phyloP scores from a whole-genome alignment of 2,113 vertebrate genomes.

The Cebidichthys violaceus region DNA sequence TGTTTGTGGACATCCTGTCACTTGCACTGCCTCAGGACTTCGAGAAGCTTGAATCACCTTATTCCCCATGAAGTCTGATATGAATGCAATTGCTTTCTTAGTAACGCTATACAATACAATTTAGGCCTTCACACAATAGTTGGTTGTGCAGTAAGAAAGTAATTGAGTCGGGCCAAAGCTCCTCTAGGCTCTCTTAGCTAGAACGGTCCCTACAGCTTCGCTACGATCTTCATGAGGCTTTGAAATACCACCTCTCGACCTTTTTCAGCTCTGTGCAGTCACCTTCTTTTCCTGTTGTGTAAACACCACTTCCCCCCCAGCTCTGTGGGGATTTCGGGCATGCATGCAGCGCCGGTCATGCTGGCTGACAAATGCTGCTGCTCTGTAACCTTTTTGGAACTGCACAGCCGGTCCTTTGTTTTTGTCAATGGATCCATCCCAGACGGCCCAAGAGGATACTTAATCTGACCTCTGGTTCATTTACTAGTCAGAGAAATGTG shows the following conservation, averaged over 20 bases:
- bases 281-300: constrained; percentile 37
- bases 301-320: constrained; percentile 22
- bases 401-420: background rate
- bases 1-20: constrained; percentile 32
- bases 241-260: constrained; percentile 15
- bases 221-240: background rate
- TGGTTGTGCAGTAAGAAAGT: background rate
- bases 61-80: background rate
- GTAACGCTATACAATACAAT: background rate
- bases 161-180: background rate
- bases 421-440: background rate
- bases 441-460: constrained; percentile 24
- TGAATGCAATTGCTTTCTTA: background rate
- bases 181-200: background rate
- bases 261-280: constrained; percentile 30
- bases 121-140: background rate
- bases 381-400: constrained; percentile 36
- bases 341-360: background rate
- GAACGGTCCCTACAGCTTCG: background rate
- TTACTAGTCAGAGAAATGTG: constrained; percentile 9
- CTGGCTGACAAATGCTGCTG: background rate
- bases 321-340: constrained; percentile 26
- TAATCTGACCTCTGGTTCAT: constrained; percentile 46
- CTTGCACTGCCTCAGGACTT: background rate
- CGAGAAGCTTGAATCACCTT: background rate